Conservation (phyloP, 2,113 vertebrate species). For the Mus musculus region DNA sequence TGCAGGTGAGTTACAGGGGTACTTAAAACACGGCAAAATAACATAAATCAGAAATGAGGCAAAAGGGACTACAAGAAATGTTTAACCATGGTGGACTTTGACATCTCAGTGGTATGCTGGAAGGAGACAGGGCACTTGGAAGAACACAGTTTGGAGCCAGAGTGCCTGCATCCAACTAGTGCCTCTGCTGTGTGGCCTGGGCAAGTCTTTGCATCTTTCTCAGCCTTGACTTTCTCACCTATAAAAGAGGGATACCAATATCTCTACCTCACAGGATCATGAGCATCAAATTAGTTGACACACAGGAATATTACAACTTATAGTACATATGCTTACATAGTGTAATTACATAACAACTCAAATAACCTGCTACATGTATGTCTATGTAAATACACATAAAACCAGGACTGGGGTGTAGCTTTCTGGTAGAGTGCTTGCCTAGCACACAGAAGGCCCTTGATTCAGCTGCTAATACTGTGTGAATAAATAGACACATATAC, state of each 20-base stretch:
- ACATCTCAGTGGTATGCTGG: neutral
- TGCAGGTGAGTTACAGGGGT: slow-evolving; percentile 58
- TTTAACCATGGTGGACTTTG: neutral
- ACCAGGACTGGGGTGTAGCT: neutral
- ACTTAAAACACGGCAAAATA: slow-evolving; percentile 63
- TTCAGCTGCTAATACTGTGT: neutral
- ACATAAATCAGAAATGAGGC: slow-evolving; percentile 55
- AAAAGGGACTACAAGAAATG: slow-evolving; percentile 5
- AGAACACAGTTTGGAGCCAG: neutral
- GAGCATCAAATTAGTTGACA: neutral
- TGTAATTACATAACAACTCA: neutral
- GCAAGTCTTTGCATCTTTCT: neutral
- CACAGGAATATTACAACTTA: neutral
- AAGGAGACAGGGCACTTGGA: neutral
- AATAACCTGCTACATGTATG: neutral
- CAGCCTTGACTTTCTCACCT: neutral
- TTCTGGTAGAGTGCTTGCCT: neutral
- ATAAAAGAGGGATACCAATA: neutral
- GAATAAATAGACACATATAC: neutral
- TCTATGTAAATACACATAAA: neutral
- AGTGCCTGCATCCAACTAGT: neutral
- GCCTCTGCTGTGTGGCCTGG: neutral
- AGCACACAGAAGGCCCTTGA: neutral
- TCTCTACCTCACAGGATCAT: neutral
- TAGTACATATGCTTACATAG: neutral